Evolutionary conservation across 2,797 vertebrate species (phyloP), one percentile per base, ranked within the genome.

Genomic region (Aratinga solstitialis): DNA sequence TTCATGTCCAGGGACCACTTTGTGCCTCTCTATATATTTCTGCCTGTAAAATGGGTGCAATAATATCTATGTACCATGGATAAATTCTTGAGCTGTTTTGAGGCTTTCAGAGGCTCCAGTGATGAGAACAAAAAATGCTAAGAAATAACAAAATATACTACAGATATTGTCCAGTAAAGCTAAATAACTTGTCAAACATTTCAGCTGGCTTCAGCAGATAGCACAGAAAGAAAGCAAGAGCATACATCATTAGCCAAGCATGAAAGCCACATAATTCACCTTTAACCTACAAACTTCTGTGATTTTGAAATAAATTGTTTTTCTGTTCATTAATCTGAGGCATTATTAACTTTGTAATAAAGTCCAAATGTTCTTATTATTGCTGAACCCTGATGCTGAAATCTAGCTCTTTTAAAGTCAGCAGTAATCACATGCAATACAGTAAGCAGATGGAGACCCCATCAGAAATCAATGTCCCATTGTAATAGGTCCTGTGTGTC

Each of bases 391-490:
- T 81, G 42, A 78, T 66, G 53, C 51, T 85, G 84, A 94, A 87
- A 97, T 13, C 24, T 16, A 61, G 78, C 34, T 87, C 45, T 74
- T 87, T 93, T 40, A 91, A 92, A 94, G 58, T 87, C 87, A 88
- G 59, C 59, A 72, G 54, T 8, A 89, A 88, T 91, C 66, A 77
- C 75, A 89, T 73, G 79, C 76, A 93, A 93, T 86, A 94, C 54
- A 86, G 76, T 76, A 94, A 94, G 79, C 89, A 93, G 90, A 96
- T 95, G 94, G 94, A 96, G 87, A 91, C 82, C 82, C 87, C 91
- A 92, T 59, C 82, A 91, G 84, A 96, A 93, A 95, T 94, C 91
- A 95, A 86, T 93, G 94, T 95, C 94, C 79, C 86, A 95, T 97
- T 97, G 94, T 96, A 95, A 90, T 75, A 95, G 73, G 94, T 84